Percentiles rank a stretch among this genome's conserved stretches.
Evolutionary conservation across 2,888 invertebrate genomes (phyloP).

Genomic region (Ennomos erosarius): DNA sequence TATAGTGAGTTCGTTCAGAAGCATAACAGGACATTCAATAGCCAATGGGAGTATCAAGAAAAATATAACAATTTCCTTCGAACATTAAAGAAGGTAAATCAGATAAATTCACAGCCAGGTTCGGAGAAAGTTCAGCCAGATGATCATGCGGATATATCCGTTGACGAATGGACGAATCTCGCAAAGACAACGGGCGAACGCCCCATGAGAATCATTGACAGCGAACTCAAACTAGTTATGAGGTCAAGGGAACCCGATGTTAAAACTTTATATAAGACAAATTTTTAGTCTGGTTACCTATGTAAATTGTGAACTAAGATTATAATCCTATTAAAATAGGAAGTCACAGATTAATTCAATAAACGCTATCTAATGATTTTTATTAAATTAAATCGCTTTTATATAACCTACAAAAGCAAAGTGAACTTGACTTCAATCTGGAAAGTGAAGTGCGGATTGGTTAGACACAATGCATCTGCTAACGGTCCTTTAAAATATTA

Average conservation of each 20-base stretch:
- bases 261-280: conserved; percentile 33
- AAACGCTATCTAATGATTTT: background rate
- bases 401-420: background rate
- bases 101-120: conserved; percentile 49
- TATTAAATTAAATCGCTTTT: background rate
- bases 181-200: conserved; percentile 10
- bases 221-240: conserved; percentile 51
- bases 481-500: conserved; percentile 22
- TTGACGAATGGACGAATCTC: conserved; percentile 42
- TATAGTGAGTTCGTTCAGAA: conserved; percentile 47
- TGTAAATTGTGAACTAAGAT: too few species aligned
- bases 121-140: conserved; percentile 55
- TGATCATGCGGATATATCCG: conserved; percentile 58
- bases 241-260: conserved; percentile 28
- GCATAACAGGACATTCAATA: conserved; percentile 50
- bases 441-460: background rate
- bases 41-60: conserved; percentile 51
- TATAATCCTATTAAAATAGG: too few species aligned
- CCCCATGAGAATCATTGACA: conserved; percentile 6
- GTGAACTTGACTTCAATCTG: background rate
- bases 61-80: conserved; percentile 57
- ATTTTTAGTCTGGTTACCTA: background rate
- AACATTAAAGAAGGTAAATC: conserved; percentile 59
- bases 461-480: conserved; percentile 3
- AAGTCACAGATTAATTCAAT: too few species aligned